Evolutionary conservation across 2,797 vertebrate genomes (phyloP).

Genomic region (Leucoraja ocellata): DNA sequence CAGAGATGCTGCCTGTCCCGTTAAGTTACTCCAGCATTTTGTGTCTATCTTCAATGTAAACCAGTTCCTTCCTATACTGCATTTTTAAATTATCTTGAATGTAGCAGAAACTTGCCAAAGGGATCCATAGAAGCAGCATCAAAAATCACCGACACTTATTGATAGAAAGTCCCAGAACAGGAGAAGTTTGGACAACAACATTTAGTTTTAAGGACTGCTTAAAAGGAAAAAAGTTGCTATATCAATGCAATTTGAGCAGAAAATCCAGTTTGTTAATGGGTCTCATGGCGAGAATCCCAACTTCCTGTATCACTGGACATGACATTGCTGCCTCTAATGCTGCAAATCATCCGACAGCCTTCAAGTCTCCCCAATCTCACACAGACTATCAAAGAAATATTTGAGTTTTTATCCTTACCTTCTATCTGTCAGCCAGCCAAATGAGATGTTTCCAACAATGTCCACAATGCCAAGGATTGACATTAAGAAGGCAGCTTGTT

Average conservation of each 20-base stretch:
- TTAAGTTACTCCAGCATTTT: too few relatives aligned
- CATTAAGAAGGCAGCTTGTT: constrained; percentile 84
- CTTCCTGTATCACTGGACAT: background rate
- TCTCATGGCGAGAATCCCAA: background rate
- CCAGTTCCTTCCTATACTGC: too few relatives aligned
- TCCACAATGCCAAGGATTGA: constrained; percentile 79
- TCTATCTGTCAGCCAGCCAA: constrained; percentile 89
- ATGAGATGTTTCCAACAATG: constrained; percentile 87
- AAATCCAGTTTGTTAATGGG: background rate
- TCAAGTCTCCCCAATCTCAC: background rate
- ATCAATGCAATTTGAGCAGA: background rate
- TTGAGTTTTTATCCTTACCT: constrained; percentile 59
- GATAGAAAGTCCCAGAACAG: too few relatives aligned
- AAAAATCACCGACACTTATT: too few relatives aligned
- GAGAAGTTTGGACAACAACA: too few relatives aligned
- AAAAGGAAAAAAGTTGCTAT: too few relatives aligned
- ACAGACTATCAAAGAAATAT: background rate
- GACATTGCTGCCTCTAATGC: background rate
- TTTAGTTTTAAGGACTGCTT: too few relatives aligned
- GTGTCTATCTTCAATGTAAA: too few relatives aligned
- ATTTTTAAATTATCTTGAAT: too few relatives aligned
- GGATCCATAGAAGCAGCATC: too few relatives aligned
- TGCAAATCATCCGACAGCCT: background rate
- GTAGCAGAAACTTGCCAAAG: too few relatives aligned
- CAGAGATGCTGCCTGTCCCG: too few relatives aligned